Percentiles rank a stretch among this genome's conserved stretches.
These are phyloP conservation scores for Hydrolagus affinis DNA, from an alignment of 2,113 vertebrate species.

Conservation along the genomic window DNA sequence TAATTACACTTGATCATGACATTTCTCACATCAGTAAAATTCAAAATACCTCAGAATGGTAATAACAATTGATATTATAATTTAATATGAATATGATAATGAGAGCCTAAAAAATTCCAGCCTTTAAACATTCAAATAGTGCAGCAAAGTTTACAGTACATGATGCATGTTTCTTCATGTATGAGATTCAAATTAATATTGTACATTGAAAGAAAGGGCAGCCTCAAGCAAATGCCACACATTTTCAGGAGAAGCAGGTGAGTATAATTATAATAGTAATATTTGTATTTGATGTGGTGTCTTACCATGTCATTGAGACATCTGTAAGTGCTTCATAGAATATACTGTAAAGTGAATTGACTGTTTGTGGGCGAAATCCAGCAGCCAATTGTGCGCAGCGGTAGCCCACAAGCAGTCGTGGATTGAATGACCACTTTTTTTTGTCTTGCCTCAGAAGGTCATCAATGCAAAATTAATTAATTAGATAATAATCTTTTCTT, in stretches of 20 bases:
- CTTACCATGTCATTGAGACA: no score
- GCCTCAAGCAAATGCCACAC: neutral
- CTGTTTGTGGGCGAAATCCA: no score
- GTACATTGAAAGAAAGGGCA: neutral
- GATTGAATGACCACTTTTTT: no score
- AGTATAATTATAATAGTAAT: no score
- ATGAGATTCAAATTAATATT: neutral
- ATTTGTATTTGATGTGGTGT: no score
- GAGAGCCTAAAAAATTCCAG: neutral
- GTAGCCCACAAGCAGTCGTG: no score
- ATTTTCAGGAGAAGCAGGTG: neutral
- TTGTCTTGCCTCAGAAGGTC: no score
- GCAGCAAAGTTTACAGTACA: neutral
- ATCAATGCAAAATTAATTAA: no score
- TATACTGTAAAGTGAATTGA: no score
- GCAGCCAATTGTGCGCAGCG: no score
- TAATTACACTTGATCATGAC: neutral
- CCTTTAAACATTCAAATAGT: neutral
- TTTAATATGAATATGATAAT: neutral
- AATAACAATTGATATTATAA: neutral
- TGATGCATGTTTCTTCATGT: neutral
- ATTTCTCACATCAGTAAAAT: neutral
- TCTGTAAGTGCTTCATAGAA: no score
- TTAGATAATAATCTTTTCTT: no score
- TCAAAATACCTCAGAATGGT: neutral